phyloP scores from a whole-genome alignment of 2,888 invertebrate genomes.

The Chrysomela aeneicollis region DNA sequence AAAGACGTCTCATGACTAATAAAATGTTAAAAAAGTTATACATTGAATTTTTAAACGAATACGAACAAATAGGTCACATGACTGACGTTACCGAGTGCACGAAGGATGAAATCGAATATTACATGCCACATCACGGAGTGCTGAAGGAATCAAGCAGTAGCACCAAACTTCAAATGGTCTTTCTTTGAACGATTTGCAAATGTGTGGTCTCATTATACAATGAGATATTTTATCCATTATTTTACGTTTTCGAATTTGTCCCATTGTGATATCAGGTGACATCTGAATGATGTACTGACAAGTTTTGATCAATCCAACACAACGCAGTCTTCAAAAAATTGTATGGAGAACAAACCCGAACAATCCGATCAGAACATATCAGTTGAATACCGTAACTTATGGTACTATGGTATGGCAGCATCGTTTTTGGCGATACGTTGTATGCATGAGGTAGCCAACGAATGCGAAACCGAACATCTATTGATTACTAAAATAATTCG shows the following conservation, averaged over 20 bases:
- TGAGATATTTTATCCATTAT: slow-evolving; percentile 14
- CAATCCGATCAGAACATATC: slow-evolving; percentile 6
- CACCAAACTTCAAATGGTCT: slow-evolving; percentile 32
- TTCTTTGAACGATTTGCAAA: slow-evolving; percentile 31
- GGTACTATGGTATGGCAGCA: slow-evolving; percentile 16
- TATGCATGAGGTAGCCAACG: slow-evolving; percentile 22
- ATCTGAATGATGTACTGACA: slow-evolving; percentile 26
- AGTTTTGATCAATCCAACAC: slow-evolving; percentile 6
- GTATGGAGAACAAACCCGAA: slow-evolving; percentile 19
- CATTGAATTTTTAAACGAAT: neutral
- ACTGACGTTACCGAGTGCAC: neutral
- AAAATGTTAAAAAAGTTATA: neutral
- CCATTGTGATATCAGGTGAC: slow-evolving; percentile 23
- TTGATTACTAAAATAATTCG: neutral
- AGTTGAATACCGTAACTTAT: slow-evolving; percentile 26
- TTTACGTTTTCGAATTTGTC: slow-evolving; percentile 11
- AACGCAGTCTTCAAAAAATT: slow-evolving; percentile 23
- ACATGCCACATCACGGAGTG: slow-evolving; percentile 36
- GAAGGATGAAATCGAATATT: slow-evolving; percentile 20
- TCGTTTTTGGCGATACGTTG: slow-evolving; percentile 29
- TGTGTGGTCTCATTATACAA: slow-evolving; percentile 22
- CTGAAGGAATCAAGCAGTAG: slow-evolving; percentile 30
- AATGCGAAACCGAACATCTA: slow-evolving; percentile 12
- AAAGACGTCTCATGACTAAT: neutral
- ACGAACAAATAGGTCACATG: neutral